These are phyloP conservation scores for Cettia cetti DNA, from an alignment of 2,113 vertebrate genomes.

Conservation along the genomic window DNA sequence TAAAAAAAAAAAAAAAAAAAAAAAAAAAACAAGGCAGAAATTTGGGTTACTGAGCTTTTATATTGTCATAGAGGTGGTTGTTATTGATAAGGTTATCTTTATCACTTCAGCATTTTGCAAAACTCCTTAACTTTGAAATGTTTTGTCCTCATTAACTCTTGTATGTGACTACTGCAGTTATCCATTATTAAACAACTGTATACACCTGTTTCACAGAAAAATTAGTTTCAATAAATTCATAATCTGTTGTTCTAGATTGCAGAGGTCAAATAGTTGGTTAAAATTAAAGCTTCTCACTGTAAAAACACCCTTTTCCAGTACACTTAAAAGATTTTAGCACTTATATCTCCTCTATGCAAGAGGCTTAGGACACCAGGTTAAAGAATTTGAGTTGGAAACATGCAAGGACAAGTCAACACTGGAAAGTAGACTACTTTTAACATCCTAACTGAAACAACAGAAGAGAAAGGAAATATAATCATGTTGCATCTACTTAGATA, in stretches of 20 bases:
- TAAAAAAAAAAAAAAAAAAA: no score
- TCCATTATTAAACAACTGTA: neutral
- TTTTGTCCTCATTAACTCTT: neutral
- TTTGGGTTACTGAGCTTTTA: neutral
- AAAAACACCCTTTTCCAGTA: neutral
- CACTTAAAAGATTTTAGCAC: neutral
- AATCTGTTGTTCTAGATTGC: neutral
- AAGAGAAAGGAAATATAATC: neutral
- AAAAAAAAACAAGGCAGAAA: neutral
- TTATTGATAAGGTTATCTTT: neutral
- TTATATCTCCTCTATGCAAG: neutral
- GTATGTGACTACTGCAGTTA: neutral
- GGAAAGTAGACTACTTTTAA: neutral
- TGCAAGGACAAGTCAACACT: neutral
- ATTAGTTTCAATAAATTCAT: neutral
- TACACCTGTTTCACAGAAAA: neutral
- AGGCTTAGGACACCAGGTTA: neutral
- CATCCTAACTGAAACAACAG: neutral
- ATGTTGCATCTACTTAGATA: neutral
- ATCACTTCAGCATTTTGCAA: neutral
- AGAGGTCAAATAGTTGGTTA: neutral
- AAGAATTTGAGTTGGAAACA: neutral
- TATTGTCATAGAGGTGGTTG: neutral
- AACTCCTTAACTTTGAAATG: neutral
- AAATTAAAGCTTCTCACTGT: neutral